Percentiles rank a stretch among this genome's conserved stretches.
Conservation (phyloP, 2,797 vertebrate genomes). For the Cynodonichthys magdalenae region DNA sequence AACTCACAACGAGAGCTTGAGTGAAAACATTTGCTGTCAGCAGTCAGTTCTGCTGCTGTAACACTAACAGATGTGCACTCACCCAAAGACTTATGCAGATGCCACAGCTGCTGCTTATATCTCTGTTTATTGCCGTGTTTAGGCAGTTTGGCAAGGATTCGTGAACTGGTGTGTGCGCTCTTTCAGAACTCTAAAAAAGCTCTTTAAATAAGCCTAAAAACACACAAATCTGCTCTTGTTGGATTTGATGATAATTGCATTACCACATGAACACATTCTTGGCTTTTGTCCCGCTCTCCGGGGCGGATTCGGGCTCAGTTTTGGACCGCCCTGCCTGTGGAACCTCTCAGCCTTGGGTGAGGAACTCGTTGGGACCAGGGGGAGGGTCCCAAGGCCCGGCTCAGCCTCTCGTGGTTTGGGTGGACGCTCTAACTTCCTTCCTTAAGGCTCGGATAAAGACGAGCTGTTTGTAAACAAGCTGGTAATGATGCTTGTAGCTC, state of each 20-base stretch:
- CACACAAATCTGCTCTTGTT: slow-evolving; percentile 48
- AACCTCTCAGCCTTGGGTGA: slow-evolving; percentile 52
- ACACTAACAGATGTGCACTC: slow-evolving; percentile 74
- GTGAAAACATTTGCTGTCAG: slow-evolving; percentile 72
- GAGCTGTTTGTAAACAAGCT: slow-evolving; percentile 47
- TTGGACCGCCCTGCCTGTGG: slow-evolving; percentile 47
- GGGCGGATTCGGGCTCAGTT: slow-evolving; percentile 51
- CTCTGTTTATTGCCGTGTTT: slow-evolving; percentile 42
- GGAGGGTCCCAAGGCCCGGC: slow-evolving; percentile 63
- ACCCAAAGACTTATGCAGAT: slow-evolving; percentile 69
- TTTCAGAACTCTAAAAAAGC: slow-evolving; percentile 40
- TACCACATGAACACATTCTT: slow-evolving; percentile 74
- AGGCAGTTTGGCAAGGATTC: slow-evolving; percentile 46
- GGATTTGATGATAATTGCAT: slow-evolving; percentile 73
- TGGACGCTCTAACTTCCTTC: slow-evolving; percentile 44
- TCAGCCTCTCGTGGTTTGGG: slow-evolving; percentile 71
- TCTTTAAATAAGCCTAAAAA: slow-evolving; percentile 44
- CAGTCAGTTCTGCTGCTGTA: slow-evolving; percentile 60
- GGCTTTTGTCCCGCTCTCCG: slow-evolving; percentile 68
- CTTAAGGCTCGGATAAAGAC: slow-evolving; percentile 9
- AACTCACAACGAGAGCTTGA: slow-evolving; percentile 59
- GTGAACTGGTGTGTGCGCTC: slow-evolving; percentile 26
- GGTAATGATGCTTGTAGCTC: slow-evolving; percentile 12
- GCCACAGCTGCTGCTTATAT: slow-evolving; percentile 51
- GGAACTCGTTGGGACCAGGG: slow-evolving; percentile 38